phyloP scores from a whole-genome alignment of 2,113 vertebrate genomes.

The Chunga burmeisteri region DNA sequence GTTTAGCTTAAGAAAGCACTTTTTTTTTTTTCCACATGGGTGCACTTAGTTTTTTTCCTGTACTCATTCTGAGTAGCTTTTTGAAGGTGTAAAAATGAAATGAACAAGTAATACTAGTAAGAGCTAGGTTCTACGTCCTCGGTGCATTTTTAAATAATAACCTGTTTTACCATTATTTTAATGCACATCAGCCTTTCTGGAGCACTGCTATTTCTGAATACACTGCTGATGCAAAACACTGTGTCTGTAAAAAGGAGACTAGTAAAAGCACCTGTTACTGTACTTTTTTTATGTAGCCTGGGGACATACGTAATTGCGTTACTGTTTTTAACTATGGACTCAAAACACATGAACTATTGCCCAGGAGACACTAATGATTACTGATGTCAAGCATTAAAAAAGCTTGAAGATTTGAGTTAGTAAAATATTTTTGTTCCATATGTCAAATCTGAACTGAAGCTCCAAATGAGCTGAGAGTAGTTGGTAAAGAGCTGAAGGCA shows the following conservation, averaged over 20 bases:
- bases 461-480: not conserved
- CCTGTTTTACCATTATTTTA: not conserved
- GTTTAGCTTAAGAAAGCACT: not conserved
- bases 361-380: not conserved
- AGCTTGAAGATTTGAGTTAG: not conserved
- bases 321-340: not conserved
- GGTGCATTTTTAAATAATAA: not conserved
- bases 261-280: not conserved
- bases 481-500: not conserved
- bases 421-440: not conserved
- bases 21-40: not conserved
- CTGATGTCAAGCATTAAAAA: not conserved
- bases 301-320: not conserved
- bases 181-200: not conserved
- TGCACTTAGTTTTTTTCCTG: not conserved
- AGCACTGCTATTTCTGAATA: not conserved
- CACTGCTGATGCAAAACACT: not conserved
- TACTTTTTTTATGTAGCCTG: not conserved
- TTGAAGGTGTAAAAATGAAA: not conserved
- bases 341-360: not conserved
- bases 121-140: not conserved
- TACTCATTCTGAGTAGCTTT: not conserved
- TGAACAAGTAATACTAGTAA: not conserved
- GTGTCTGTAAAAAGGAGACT: not conserved
- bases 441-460: not conserved